Conservation (phyloP, 2,888 invertebrate genomes). For the Dermolepida albohirtum region DNA sequence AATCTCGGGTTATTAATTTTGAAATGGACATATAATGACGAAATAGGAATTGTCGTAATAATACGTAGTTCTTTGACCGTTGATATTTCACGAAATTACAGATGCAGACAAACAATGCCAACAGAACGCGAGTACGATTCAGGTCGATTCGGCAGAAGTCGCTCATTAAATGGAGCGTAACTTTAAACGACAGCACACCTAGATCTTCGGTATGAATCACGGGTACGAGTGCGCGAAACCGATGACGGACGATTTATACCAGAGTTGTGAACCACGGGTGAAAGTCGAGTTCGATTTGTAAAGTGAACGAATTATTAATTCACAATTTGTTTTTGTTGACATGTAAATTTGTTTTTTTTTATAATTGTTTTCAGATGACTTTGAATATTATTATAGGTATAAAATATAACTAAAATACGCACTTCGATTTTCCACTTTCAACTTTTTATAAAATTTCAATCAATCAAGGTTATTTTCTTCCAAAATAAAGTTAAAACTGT, state of each 20-base stretch:
- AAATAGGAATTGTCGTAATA: background rate
- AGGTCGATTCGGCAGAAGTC: conserved; percentile 10
- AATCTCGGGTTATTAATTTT: background rate
- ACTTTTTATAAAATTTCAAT: too few species aligned
- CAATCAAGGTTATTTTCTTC: too few species aligned
- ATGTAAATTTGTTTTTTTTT: too few species aligned
- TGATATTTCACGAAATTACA: conserved; percentile 10
- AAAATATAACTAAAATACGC: too few species aligned
- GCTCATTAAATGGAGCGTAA: conserved; percentile 24
- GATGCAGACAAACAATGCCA: background rate
- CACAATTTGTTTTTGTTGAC: too few species aligned
- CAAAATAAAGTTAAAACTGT: too few species aligned
- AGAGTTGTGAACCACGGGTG: too few species aligned
- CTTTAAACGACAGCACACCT: conserved; percentile 24
- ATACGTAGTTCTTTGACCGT: background rate
- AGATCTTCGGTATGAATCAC: conserved; percentile 8
- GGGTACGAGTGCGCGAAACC: background rate
- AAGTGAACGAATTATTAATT: too few species aligned
- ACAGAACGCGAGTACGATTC: conserved; percentile 6
- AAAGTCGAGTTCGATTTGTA: too few species aligned
- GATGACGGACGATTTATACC: background rate
- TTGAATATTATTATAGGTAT: too few species aligned
- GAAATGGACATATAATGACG: background rate
- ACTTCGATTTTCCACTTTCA: too few species aligned
- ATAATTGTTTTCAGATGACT: too few species aligned